A percentile compares a stretch with the other conserved stretches of the same genome.
phyloP scores from a whole-genome alignment of 1,140 invertebrate species.

The Aphaenogaster ashmeadi region DNA sequence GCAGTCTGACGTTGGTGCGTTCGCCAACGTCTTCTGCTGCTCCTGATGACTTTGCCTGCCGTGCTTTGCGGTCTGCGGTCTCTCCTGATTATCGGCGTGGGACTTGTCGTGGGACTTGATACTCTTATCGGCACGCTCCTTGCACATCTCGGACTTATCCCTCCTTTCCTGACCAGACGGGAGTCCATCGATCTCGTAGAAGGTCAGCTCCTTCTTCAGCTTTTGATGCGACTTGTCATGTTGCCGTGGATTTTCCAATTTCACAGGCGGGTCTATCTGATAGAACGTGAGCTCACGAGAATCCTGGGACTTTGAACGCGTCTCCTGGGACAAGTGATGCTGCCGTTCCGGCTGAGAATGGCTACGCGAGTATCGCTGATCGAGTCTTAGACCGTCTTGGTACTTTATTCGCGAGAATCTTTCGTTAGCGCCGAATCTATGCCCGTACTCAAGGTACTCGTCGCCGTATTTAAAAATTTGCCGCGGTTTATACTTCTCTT shows the following conservation, averaged over 20 bases:
- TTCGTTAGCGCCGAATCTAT: slow-evolving; percentile 68
- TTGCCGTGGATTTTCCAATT: slow-evolving; percentile 73
- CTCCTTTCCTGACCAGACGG: slow-evolving; percentile 77
- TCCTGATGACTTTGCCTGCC: slow-evolving; percentile 71
- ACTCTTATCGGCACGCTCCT: slow-evolving; percentile 78
- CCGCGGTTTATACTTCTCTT: slow-evolving; percentile 81
- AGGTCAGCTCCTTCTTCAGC: slow-evolving; percentile 81
- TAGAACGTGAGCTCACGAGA: slow-evolving; percentile 81
- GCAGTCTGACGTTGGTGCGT: slow-evolving; percentile 10
- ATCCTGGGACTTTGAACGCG: slow-evolving; percentile 84
- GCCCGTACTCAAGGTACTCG: slow-evolving; percentile 78
- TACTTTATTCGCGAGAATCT: slow-evolving; percentile 66
- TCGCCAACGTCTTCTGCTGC: slow-evolving; percentile 47
- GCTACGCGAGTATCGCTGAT: slow-evolving; percentile 79
- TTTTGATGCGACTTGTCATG: slow-evolving; percentile 80
- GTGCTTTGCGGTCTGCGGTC: slow-evolving; percentile 70
- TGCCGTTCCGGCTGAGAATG: slow-evolving; percentile 84
- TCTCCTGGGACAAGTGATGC: slow-evolving; percentile 79
- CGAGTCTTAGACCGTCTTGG: slow-evolving; percentile 63
- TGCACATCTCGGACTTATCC: slow-evolving; percentile 71
- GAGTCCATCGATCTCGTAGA: slow-evolving; percentile 83
- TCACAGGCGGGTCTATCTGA: slow-evolving; percentile 79
- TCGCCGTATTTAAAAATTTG: slow-evolving; percentile 81
- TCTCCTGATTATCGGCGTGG: slow-evolving; percentile 49
- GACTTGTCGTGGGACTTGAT: slow-evolving; percentile 73